Conservation (phyloP, 2,888 invertebrate species). For the Plagodis pulveraria region DNA sequence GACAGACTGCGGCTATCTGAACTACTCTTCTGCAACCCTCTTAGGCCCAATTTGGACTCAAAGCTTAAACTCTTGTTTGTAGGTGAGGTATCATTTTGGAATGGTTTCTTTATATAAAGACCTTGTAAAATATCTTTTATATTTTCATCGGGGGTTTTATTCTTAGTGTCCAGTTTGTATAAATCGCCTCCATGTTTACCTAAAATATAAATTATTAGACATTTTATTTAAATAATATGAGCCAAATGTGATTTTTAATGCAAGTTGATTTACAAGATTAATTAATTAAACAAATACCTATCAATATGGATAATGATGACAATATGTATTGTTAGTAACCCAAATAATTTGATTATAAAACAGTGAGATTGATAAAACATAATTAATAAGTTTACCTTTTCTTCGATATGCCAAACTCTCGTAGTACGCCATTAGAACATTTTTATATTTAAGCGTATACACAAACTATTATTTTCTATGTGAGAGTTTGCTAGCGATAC, state of each 20-base stretch:
- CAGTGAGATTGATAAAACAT: conserved; percentile 25
- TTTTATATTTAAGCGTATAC: conserved; percentile 46
- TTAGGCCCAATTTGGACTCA: conserved; percentile 84
- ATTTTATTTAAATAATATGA: conserved; percentile 10
- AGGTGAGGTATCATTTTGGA: conserved; percentile 71
- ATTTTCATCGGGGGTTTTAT: conserved; percentile 86
- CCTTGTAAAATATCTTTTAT: conserved; percentile 87
- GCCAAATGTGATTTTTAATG: conserved; percentile 24
- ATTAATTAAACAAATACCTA: conserved; percentile 2
- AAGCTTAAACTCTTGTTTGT: conserved; percentile 64
- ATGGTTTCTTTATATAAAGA: conserved; percentile 78
- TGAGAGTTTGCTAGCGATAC: conserved; percentile 36
- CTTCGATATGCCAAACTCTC: conserved; percentile 80
- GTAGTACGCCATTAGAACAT: conserved; percentile 79
- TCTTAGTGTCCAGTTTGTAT: conserved; percentile 85
- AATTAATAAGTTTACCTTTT: conserved; percentile 68
- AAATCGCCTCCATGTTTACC: conserved; percentile 87
- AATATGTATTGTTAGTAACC: conserved; percentile 1
- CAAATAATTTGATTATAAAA: conserved; percentile 19
- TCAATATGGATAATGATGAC: background rate
- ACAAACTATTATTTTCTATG: conserved; percentile 29
- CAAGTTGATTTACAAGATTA: conserved; percentile 24
- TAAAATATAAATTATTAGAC: conserved; percentile 47
- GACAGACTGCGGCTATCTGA: conserved; percentile 92
- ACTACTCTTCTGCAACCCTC: conserved; percentile 86